phyloP scores from a whole-genome alignment of 2,797 vertebrate species.

The Microctenopoma lineatum region DNA sequence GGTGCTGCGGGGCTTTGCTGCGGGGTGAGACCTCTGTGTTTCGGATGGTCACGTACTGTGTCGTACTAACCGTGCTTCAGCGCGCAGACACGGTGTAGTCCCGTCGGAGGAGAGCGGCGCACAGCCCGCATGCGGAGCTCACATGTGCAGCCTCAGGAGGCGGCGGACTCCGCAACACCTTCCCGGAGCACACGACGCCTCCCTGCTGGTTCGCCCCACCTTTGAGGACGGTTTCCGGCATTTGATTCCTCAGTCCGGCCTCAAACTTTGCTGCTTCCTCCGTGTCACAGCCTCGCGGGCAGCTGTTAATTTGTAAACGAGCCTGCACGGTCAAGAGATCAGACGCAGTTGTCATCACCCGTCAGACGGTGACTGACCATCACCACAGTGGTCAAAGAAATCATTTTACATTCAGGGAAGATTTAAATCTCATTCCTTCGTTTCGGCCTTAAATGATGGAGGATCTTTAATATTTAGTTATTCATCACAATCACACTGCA shows the following conservation, averaged over 20 bases:
- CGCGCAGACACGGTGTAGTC: conserved; percentile 4
- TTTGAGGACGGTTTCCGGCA: background rate
- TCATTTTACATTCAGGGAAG: background rate
- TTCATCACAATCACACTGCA: background rate
- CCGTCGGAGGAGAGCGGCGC: background rate
- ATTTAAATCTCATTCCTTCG: background rate
- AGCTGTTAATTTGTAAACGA: conserved; percentile 75
- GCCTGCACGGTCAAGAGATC: conserved; percentile 66
- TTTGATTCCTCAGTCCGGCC: conserved; percentile 5
- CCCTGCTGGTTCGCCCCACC: background rate
- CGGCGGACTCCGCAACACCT: conserved; percentile 5
- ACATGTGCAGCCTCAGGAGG: conserved; percentile 4
- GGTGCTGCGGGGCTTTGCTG: conserved; percentile 60
- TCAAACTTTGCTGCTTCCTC: conserved; percentile 38
- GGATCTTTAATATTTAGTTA: background rate
- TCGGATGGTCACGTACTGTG: conserved; percentile 42
- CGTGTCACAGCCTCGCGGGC: conserved; percentile 22
- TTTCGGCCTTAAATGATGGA: background rate
- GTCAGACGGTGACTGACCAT: conserved; percentile 63
- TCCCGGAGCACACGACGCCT: background rate
- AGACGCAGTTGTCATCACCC: conserved; percentile 76
- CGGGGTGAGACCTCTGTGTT: conserved; percentile 14
- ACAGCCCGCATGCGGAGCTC: conserved; percentile 9
- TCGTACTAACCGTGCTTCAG: conserved; percentile 30
- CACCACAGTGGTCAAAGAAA: conserved; percentile 29